A percentile compares a stretch with the other conserved stretches of the same genome.
Conservation (phyloP, 2,113 vertebrate species). For the Struthidea cinerea region DNA sequence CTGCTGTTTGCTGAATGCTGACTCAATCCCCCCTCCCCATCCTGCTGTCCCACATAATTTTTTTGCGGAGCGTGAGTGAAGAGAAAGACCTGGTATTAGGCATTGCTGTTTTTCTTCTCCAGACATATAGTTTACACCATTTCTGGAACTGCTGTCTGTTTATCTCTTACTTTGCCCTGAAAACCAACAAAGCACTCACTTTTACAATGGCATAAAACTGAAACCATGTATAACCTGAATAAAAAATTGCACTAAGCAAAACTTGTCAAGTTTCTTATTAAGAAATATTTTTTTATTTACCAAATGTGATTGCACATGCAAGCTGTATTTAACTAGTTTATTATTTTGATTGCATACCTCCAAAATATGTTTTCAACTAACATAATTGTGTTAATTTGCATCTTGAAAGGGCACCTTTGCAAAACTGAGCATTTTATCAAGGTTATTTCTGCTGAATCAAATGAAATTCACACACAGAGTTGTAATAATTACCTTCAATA, state of each 20-base stretch:
- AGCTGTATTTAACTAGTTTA: slow-evolving; percentile 65
- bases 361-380: slow-evolving; percentile 71
- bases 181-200: background rate
- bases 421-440: slow-evolving; percentile 47
- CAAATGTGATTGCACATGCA: slow-evolving; percentile 40
- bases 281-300: slow-evolving; percentile 59
- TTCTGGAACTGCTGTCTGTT: background rate
- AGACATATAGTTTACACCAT: background rate
- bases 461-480: background rate
- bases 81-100: background rate
- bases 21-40: background rate
- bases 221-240: background rate
- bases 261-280: slow-evolving; percentile 54
- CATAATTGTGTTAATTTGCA: slow-evolving; percentile 70
- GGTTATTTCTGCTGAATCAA: slow-evolving; percentile 25
- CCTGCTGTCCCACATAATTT: background rate
- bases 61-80: background rate
- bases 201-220: background rate
- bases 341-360: slow-evolving; percentile 71
- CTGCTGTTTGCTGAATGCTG: background rate
- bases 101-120: background rate
- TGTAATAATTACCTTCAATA: slow-evolving; percentile 11
- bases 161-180: background rate
- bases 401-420: slow-evolving; percentile 58
- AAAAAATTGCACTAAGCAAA: slow-evolving; percentile 29